Base-by-base conservation (phyloP, 1,140 invertebrate species). In the Orius laevigatus region DNA sequence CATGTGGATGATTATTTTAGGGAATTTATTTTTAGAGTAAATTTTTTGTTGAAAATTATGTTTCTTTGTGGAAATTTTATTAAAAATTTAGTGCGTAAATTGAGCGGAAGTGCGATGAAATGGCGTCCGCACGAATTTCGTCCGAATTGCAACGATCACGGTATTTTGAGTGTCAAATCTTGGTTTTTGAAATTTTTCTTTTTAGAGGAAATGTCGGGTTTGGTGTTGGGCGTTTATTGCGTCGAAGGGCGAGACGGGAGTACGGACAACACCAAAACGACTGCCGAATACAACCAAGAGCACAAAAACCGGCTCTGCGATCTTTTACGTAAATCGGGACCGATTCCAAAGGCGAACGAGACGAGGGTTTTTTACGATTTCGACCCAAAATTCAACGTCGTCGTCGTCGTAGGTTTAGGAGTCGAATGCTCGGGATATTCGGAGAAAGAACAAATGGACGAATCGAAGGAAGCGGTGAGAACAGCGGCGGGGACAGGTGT, bases 321-420 rank as follows among this genome's bases (percentile, higher is more conserved):
- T 12, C n/a, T 12, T 16, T 20, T 62, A 8, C 47, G 55, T 25
- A 58, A 44, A 53, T 54, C 61, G 20, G 66, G 63, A 0, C 57
- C 61, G 10, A 56, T 59, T 12, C 58, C 70, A 35, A 68, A 68
- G 49, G 56, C 61, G 52, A 62, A 70, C 48, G 55, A 66, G 51
- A 56, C 52, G 38, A 55, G 66, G 18, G 55, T 66, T n/a, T 57
- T 70, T 45, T 65, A 62, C 55, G 63, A 60, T 43, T 35, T 66
- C 8, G 60, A 63, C 40, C 55, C 52, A 11, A 60, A 60, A 16
- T 70, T 61, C 49, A 57, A 57, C 11, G 51, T 59, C 14, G 59
- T 71, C 1, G 63, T 64, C 43, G 60, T 70, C 12, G 66, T 66
- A 6, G 62, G 66, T 51, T 56, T 72, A 12, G 70, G 70, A 1